phyloP scores from a whole-genome alignment of 2,888 invertebrate species.

The Synanthedon andrenaeformis region DNA sequence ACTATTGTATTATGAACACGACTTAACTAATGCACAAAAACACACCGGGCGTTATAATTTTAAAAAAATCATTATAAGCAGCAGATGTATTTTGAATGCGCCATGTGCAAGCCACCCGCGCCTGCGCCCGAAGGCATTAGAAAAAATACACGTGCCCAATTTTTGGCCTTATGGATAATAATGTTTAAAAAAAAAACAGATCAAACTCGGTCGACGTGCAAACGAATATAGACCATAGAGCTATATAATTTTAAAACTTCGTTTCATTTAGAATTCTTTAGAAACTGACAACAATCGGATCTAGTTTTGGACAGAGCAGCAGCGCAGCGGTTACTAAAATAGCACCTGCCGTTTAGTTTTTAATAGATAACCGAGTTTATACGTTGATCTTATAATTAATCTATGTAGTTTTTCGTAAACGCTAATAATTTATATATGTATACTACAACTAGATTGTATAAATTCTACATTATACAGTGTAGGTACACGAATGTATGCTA shows the following conservation, averaged over 20 bases:
- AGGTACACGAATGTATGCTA: too few species aligned
- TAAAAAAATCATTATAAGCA: constrained; percentile 4
- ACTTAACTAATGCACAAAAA: not conserved
- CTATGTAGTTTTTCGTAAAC: too few species aligned
- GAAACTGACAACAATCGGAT: not conserved
- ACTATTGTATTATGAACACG: not conserved
- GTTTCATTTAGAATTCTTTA: not conserved
- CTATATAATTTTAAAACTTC: too few species aligned
- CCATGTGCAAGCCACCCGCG: constrained; percentile 17
- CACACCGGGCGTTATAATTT: not conserved
- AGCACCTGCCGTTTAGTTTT: constrained; percentile 1
- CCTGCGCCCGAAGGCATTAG: constrained; percentile 12
- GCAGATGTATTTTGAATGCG: constrained; percentile 25
- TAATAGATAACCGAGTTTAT: not conserved
- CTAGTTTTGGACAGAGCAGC: too few species aligned
- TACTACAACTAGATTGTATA: too few species aligned
- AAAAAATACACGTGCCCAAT: constrained; percentile 14
- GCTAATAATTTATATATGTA: too few species aligned
- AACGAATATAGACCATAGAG: too few species aligned
- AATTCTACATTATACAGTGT: too few species aligned
- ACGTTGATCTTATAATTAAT: too few species aligned
- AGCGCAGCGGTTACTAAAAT: not conserved
- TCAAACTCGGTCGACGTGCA: too few species aligned
- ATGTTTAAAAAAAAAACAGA: not conserved
- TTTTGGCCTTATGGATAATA: constrained; percentile 2